A percentile compares a stretch with the other conserved stretches of the same genome.
These are phyloP conservation scores for roundworm (Caenorhabditis elegans) DNA, from an alignment of 1,140 invertebrate species.

Conservation along the genomic window WBcel235 BX284602.5:11517001-11517500, in stretches of 20 bases:
- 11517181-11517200: slow-evolving; percentile 30
- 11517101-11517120: not conserved
- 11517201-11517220: not conserved
- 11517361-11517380: not conserved
- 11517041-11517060: not conserved
- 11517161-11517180: slow-evolving; percentile 3
- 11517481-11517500: no score
- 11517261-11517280: not conserved
- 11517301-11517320: not conserved
- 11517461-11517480: not conserved
- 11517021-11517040: slow-evolving; percentile 16
- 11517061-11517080: slow-evolving; percentile 18
- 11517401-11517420: not conserved
- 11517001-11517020: not conserved
- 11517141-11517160: slow-evolving; percentile 6
- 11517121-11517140: not conserved
- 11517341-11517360: not conserved
- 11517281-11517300: slow-evolving; percentile 22
- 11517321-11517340: not conserved
- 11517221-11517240: not conserved
- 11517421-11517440: not conserved
- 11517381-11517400: slow-evolving; percentile 3
- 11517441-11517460: slow-evolving; percentile 27
- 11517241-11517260: slow-evolving; percentile 19
- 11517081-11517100: slow-evolving; percentile 22